Evolutionary conservation across 2,888 invertebrate genomes (phyloP).

Genomic region (Allolobophora icterica): DNA sequence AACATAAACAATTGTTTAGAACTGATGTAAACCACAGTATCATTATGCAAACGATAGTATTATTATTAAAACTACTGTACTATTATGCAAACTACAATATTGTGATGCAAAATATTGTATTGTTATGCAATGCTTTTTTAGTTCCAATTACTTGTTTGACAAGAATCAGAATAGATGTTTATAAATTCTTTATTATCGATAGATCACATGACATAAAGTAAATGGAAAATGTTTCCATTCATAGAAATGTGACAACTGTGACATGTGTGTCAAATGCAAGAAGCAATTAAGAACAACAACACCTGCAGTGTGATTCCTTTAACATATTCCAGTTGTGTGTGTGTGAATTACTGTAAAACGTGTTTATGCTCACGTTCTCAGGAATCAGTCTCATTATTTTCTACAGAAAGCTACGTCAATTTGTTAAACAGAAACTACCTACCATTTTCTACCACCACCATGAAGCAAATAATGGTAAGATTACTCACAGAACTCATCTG

Average conservation of each 20-base stretch:
- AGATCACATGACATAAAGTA: neutral
- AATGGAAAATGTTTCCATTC: neutral
- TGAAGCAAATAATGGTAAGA: neutral
- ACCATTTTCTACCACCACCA: neutral
- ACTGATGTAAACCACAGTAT: neutral
- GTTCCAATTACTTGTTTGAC: neutral
- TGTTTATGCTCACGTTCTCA: too few species aligned
- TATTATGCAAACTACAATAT: too few species aligned
- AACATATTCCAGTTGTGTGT: too few species aligned
- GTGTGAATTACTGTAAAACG: too few species aligned
- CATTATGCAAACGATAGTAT: neutral
- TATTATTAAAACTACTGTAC: neutral
- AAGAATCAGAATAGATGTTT: neutral
- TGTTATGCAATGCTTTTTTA: too few species aligned
- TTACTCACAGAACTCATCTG: conserved; percentile 90
- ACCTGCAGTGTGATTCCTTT: too few species aligned
- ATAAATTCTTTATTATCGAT: neutral
- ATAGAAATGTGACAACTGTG: neutral
- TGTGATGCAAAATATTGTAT: too few species aligned
- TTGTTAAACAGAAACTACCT: too few species aligned
- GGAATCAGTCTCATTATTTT: too few species aligned
- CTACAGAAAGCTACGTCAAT: too few species aligned
- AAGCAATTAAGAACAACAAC: neutral
- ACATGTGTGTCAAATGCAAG: neutral
- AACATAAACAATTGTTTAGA: neutral